Conservation (phyloP, 2,797 vertebrate species). For the Coluber constrictor region DNA sequence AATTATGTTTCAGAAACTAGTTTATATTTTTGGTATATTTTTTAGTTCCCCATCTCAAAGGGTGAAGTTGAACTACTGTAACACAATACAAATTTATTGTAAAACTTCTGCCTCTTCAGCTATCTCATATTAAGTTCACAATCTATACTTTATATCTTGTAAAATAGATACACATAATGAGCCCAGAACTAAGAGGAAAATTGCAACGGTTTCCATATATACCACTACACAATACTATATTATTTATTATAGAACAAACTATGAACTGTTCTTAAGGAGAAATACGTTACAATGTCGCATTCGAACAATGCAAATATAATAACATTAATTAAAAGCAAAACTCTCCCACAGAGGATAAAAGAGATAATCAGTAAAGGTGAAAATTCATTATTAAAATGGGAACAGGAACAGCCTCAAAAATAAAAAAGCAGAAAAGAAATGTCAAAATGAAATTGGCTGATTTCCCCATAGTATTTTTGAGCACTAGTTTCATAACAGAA, state of each 20-base stretch:
- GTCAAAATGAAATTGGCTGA: neutral
- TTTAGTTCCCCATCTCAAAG: slow-evolving; percentile 1
- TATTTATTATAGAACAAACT: neutral
- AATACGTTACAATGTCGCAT: neutral
- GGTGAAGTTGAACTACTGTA: slow-evolving; percentile 37
- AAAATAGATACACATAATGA: neutral
- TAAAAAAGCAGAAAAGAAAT: neutral
- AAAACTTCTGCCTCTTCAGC: neutral
- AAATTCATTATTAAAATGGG: neutral
- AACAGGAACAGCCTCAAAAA: neutral
- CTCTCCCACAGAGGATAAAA: neutral
- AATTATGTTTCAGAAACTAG: slow-evolving; percentile 30
- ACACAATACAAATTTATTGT: slow-evolving; percentile 3
- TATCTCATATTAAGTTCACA: neutral
- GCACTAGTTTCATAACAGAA: neutral
- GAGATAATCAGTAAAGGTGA: neutral
- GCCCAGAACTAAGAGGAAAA: neutral
- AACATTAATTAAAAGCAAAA: neutral
- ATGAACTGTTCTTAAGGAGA: neutral
- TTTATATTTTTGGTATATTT: neutral
- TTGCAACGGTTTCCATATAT: neutral
- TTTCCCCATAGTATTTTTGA: neutral
- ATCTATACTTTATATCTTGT: neutral
- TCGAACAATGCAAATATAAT: neutral
- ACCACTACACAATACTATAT: neutral